These are phyloP conservation scores for Oopsacas minuta DNA, from an alignment of 37 sponge, comb jelly and placozoan species.

Conservation along the genomic window DNA sequence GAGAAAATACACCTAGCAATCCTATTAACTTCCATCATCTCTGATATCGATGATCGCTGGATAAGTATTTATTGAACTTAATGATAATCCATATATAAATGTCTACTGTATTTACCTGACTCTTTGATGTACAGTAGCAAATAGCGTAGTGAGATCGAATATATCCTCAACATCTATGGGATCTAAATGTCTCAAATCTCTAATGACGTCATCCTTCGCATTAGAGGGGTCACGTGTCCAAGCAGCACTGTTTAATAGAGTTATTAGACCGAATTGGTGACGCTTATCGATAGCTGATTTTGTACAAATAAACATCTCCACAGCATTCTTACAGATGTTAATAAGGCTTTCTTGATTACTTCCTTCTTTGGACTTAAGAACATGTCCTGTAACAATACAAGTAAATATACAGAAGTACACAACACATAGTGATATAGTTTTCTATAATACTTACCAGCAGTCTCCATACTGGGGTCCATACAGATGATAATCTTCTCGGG, in stretches of 20 bases:
- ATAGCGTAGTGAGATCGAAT: background rate
- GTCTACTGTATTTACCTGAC: background rate
- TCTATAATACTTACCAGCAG: background rate
- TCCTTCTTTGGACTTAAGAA: conserved; percentile 1
- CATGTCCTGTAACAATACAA: background rate
- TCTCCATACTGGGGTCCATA: conserved; percentile 8
- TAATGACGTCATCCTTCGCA: background rate
- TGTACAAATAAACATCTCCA: background rate
- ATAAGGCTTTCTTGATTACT: conserved; percentile 1
- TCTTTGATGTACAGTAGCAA: background rate
- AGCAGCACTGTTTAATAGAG: background rate
- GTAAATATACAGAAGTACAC: background rate
- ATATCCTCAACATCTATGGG: background rate
- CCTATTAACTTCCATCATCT: no score
- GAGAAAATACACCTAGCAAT: no score
- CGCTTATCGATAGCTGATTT: conserved; percentile 9
- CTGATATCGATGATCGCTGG: no score
- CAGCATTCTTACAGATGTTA: conserved; percentile 3
- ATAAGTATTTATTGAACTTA: no score
- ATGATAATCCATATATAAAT: no score
- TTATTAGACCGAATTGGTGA: conserved; percentile 8
- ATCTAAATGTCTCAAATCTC: background rate
- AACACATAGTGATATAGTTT: no score
- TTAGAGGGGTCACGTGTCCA: background rate
- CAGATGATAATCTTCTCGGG: background rate